These are phyloP conservation scores for Pheosia tremula DNA, from an alignment of 2,888 invertebrate species.

Conservation along the genomic window DNA sequence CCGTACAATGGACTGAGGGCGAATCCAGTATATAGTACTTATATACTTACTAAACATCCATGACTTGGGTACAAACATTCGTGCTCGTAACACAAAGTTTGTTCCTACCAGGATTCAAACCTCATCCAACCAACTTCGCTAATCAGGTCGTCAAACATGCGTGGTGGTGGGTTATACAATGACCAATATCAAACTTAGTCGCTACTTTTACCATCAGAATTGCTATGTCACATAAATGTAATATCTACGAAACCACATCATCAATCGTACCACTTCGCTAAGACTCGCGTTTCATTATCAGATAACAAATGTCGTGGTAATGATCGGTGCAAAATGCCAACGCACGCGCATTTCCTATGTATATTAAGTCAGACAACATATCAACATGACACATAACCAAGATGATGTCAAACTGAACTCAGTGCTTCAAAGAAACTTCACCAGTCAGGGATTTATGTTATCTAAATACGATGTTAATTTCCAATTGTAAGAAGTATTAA, in stretches of 20 bases:
- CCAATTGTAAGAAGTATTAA: slow-evolving; percentile 18
- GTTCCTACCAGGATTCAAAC: too few relatives aligned
- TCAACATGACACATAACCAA: slow-evolving; percentile 27
- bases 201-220: not conserved
- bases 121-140: too few relatives aligned
- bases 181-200: too few relatives aligned
- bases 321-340: slow-evolving; percentile 13
- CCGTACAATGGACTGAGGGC: too few relatives aligned
- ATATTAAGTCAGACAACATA: slow-evolving; percentile 18
- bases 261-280: slow-evolving; percentile 28
- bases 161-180: too few relatives aligned
- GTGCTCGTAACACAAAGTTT: too few relatives aligned
- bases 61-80: too few relatives aligned
- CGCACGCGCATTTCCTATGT: slow-evolving; percentile 22
- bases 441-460: slow-evolving; percentile 18
- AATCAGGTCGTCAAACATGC: too few relatives aligned
- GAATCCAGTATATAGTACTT: too few relatives aligned
- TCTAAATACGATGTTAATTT: slow-evolving; percentile 27
- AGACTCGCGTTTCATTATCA: slow-evolving; percentile 31
- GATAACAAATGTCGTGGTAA: slow-evolving; percentile 22
- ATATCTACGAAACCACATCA: slow-evolving; percentile 10
- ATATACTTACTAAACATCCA: too few relatives aligned
- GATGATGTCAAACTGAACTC: slow-evolving; percentile 39
- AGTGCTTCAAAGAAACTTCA: slow-evolving; percentile 35
- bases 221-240: not conserved